Evolutionary conservation across 2,888 invertebrate genomes (phyloP).

Genomic region (Cheilosia vulpina): DNA sequence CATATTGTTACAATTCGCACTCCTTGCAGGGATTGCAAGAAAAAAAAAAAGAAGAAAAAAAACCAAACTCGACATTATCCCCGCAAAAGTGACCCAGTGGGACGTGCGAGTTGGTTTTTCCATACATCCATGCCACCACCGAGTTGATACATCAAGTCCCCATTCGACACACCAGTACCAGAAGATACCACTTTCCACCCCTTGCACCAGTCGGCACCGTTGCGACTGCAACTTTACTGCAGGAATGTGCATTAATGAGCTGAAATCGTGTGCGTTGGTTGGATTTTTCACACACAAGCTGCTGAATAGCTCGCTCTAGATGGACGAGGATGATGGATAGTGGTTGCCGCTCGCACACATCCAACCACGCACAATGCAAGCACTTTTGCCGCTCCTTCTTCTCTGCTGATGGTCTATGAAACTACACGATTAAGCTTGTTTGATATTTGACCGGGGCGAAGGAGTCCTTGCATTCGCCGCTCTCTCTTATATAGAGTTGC

Average conservation of each 20-base stretch:
- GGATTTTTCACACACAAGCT: constrained; percentile 32
- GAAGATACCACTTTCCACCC: neutral
- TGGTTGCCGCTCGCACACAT: neutral
- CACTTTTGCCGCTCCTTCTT: constrained; percentile 25
- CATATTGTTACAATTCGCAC: constrained; percentile 18
- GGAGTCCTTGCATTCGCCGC: neutral
- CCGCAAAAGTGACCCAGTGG: constrained; percentile 64
- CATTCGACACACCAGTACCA: neutral
- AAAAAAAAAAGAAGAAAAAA: constrained; percentile 35
- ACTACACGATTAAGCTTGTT: constrained; percentile 50
- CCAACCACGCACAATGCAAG: neutral
- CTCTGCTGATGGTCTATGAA: constrained; percentile 49
- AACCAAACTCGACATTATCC: constrained; percentile 31
- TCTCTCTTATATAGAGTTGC: constrained; percentile 34
- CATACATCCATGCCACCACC: neutral
- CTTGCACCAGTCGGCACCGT: neutral
- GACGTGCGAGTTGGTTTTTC: constrained; percentile 11
- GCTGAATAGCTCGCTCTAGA: constrained; percentile 42
- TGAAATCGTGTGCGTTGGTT: constrained; percentile 58
- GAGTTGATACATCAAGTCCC: constrained; percentile 3
- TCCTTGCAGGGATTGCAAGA: neutral
- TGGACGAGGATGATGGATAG: constrained; percentile 58
- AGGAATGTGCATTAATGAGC: constrained; percentile 66
- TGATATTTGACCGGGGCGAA: constrained; percentile 62
- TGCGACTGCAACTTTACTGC: constrained; percentile 45